Evolutionary conservation across 2,797 vertebrate species (phyloP), one percentile per base, ranked within the genome.

Genomic region (Anableps anableps): DNA sequence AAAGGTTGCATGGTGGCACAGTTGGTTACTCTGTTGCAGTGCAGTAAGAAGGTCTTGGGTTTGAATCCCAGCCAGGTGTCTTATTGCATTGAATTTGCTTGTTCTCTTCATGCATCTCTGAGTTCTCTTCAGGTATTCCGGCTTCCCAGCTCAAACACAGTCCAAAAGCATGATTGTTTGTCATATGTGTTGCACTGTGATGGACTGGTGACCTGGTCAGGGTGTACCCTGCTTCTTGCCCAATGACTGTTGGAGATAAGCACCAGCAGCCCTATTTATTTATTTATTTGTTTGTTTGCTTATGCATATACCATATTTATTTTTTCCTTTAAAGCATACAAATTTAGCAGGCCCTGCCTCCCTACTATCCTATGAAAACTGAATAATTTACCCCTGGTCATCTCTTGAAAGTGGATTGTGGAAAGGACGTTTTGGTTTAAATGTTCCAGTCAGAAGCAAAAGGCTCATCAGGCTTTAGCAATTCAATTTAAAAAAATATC

Each of bases 401-500:
- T n/a, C 43, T 71, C 26, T 45, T 72, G n/a, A 45, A 45, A 72
- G 43, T 29, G 41, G 5, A 72, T 23, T 47, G n/a, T 47, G 14
- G 26, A 16, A 72, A 47, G 29, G 23, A 29, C 6, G 41, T 2
- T 47, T 45, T 38, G 31, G 45, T 83, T 51, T 74, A 68, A 82
- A 85, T 73, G 83, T 53, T 76, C 72, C 50, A 73, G 64, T 81
- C 41, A 36, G 48, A 50, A 80, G 68, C 74, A 76, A 64, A 76
- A 58, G 62, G 72, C 80, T 80, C 76, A 88, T 73, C 75, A n/a
- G 72, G 82, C 80, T 84, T 87, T 91, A 88, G 84, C 79, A 76
- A 84, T 90, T 89, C 80, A 86, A 92, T 90, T 58, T 86, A 82
- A 83, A 87, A 70, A 60, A 41, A 23, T 80, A 90, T 87, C 78